Evolutionary conservation across 2,113 vertebrate genomes (phyloP).

Genomic region (Gyps fulvus): DNA sequence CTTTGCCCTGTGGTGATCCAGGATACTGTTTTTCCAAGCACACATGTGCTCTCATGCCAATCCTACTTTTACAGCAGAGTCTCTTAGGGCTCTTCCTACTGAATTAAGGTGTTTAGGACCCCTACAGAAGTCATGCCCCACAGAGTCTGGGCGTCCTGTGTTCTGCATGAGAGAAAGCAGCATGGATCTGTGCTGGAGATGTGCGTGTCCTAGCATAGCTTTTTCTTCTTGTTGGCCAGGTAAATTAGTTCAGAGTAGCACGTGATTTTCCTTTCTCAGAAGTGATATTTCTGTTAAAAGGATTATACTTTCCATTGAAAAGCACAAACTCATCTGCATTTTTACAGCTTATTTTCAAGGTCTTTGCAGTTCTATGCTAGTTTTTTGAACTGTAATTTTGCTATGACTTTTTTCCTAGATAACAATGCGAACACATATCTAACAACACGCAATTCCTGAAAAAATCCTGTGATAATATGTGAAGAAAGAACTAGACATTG

Average conservation of each 20-base stretch:
- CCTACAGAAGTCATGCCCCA: background rate
- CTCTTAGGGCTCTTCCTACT: background rate
- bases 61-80: background rate
- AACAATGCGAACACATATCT: background rate
- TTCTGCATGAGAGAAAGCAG: fast-evolving
- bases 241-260: background rate
- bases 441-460: background rate
- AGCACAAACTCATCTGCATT: background rate
- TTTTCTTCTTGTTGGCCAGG: background rate
- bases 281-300: background rate
- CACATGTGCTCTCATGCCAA: background rate
- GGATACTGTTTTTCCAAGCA: background rate
- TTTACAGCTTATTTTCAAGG: background rate
- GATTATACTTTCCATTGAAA: background rate
- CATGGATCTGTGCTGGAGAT: background rate
- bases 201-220: background rate
- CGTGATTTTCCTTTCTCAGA: background rate
- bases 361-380: background rate
- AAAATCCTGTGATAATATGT: background rate
- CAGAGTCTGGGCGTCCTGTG: fast-evolving
- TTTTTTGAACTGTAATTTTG: background rate
- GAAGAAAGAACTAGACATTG: background rate
- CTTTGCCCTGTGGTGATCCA: background rate
- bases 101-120: background rate
- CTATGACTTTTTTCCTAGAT: background rate